Evolutionary conservation across 2,113 vertebrate genomes (phyloP).

Genomic region (Setophaga kirtlandii): DNA sequence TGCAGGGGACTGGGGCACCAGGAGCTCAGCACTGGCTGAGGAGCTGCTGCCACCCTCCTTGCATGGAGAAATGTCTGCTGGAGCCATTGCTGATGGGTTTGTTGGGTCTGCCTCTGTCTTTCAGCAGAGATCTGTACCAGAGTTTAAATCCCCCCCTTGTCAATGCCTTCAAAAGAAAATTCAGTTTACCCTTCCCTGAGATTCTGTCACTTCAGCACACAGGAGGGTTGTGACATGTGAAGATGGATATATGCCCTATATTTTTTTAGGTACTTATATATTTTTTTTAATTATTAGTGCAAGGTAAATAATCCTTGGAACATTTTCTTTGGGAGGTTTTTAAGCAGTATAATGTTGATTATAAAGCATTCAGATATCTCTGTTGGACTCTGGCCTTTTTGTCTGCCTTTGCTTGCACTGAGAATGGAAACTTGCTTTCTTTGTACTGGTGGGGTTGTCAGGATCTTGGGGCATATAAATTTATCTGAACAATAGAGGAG

Average conservation of each 20-base stretch:
- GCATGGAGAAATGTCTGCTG: not conserved
- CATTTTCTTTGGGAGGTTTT: not conserved
- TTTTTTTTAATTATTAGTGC: not conserved
- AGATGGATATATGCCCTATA: accelerated
- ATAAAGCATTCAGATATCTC: not conserved
- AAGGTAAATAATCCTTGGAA: not conserved
- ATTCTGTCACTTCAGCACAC: not conserved
- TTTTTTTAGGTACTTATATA: not conserved
- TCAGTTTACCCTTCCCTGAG: not conserved
- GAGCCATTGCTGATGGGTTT: not conserved
- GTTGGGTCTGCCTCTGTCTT: not conserved
- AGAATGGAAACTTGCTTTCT: not conserved
- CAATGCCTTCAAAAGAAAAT: not conserved
- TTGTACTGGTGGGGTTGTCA: not conserved
- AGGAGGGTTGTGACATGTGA: not conserved
- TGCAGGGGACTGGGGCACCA: not conserved
- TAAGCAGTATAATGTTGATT: not conserved
- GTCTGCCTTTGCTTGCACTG: not conserved
- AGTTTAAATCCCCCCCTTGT: not conserved
- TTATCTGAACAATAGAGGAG: not conserved
- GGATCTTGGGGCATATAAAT: not conserved
- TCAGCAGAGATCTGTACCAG: not conserved
- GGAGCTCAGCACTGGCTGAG: accelerated
- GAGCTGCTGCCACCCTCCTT: not conserved
- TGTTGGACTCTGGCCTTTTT: not conserved